A percentile compares a stretch with the other conserved stretches of the same genome.
Evolutionary conservation across 2,797 vertebrate species (phyloP).

Genomic region (Masticophis lateralis): DNA sequence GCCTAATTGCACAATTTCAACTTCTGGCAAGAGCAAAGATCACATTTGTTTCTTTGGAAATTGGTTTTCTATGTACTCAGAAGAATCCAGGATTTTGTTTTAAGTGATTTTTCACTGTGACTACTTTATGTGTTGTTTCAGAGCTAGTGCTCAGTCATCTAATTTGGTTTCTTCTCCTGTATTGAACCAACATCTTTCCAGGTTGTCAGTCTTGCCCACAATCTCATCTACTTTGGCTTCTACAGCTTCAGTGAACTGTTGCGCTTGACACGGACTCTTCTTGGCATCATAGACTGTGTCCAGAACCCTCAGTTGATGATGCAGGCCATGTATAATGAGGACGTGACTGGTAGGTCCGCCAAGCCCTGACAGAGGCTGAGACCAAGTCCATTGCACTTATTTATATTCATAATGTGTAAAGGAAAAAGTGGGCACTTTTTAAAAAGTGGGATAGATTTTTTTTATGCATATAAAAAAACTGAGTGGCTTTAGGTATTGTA

Average conservation of each 20-base stretch:
- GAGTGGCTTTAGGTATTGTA: neutral
- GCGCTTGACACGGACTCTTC: conserved; percentile 88
- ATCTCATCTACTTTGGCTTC: conserved; percentile 99
- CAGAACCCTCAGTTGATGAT: conserved; percentile 78
- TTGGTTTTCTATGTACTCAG: neutral
- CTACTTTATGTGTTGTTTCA: neutral
- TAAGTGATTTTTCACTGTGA: neutral
- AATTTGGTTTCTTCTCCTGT: neutral
- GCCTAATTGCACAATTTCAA: neutral
- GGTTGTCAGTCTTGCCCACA: conserved; percentile 95
- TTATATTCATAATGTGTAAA: neutral
- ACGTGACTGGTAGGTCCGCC: conserved; percentile 76
- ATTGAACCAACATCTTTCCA: conserved; percentile 50
- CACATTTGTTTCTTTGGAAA: neutral
- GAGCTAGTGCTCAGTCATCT: neutral
- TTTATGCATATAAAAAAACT: neutral
- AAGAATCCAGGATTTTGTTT: neutral
- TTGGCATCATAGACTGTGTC: conserved; percentile 95
- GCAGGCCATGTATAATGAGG: conserved; percentile 77
- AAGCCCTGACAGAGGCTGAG: neutral
- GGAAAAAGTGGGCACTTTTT: neutral
- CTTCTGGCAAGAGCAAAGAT: neutral
- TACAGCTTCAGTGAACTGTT: conserved; percentile 98
- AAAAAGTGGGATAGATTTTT: neutral
- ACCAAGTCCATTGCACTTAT: neutral